Percentiles rank a stretch among this genome's conserved stretches.
phyloP scores from a whole-genome alignment of 2,888 invertebrate species.

The Steinernema scapterisci region DNA sequence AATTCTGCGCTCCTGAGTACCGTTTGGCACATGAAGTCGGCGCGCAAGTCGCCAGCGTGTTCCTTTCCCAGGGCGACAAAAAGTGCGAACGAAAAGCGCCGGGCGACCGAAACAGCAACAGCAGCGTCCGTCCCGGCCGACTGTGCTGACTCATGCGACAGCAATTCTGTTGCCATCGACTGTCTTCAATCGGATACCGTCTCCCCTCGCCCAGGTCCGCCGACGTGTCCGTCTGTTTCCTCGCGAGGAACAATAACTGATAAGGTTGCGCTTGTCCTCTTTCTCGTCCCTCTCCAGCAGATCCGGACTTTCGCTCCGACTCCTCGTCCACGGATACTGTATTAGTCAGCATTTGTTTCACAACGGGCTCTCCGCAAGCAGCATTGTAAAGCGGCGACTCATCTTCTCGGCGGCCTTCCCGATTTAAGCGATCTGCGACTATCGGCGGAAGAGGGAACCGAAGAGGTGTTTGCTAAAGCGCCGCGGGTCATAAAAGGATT shows the following conservation, averaged over 20 bases:
- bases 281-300: neutral
- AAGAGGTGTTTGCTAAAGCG: constrained; percentile 20
- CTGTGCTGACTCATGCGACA: constrained; percentile 14
- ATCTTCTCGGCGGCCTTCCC: neutral
- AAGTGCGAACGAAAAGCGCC: constrained; percentile 21
- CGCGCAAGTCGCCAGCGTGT: neutral
- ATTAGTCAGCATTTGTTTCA: no score
- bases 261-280: neutral
- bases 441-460: constrained; percentile 1
- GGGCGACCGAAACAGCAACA: neutral
- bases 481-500: constrained; percentile 13
- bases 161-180: neutral
- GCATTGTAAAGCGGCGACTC: no score
- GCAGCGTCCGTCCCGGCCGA: neutral
- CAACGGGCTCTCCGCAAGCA: no score
- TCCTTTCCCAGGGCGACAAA: constrained; percentile 28
- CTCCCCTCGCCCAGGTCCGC: neutral
- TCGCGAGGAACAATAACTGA: neutral
- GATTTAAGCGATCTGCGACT: neutral
- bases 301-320: no score
- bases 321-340: no score
- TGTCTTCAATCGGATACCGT: constrained; percentile 19
- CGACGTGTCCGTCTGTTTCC: neutral
- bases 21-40: constrained; percentile 29
- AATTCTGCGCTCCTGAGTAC: constrained; percentile 9